These are phyloP conservation scores for Thelaira solivaga DNA, from an alignment of 2,888 invertebrate species.

Conservation along the genomic window DNA sequence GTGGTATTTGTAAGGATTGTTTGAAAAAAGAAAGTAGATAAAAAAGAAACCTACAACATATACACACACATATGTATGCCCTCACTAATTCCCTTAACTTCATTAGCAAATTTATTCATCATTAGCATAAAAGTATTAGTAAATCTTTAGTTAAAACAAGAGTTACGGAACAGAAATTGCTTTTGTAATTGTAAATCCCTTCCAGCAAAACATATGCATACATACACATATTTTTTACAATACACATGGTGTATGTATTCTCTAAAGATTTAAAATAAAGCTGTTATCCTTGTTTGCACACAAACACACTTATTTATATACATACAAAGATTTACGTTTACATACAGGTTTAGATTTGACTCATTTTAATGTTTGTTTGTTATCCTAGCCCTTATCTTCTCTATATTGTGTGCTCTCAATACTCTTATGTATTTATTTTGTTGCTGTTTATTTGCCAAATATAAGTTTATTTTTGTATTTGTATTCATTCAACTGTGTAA, in stretches of 20 bases:
- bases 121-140: background rate
- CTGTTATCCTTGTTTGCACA: background rate
- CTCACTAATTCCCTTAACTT: constrained; percentile 41
- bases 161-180: background rate
- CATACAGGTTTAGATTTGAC: background rate
- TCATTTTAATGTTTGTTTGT: too few relatives aligned
- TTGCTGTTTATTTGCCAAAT: constrained; percentile 35
- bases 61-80: too few relatives aligned
- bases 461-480: background rate
- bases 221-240: too few relatives aligned
- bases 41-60: background rate
- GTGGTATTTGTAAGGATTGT: background rate
- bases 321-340: background rate
- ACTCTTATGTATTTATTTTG: constrained; percentile 10
- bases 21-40: background rate
- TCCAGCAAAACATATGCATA: background rate
- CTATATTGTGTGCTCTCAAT: background rate
- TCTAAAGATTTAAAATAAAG: background rate
- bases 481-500: background rate
- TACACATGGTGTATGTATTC: background rate
- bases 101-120: constrained; percentile 46
- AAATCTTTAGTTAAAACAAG: constrained; percentile 2
- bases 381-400: constrained; percentile 14
- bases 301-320: background rate
- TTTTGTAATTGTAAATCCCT: background rate